Base-by-base conservation (phyloP, 2,113 vertebrate species). In the Poeciliopsis turrubarensis region DNA sequence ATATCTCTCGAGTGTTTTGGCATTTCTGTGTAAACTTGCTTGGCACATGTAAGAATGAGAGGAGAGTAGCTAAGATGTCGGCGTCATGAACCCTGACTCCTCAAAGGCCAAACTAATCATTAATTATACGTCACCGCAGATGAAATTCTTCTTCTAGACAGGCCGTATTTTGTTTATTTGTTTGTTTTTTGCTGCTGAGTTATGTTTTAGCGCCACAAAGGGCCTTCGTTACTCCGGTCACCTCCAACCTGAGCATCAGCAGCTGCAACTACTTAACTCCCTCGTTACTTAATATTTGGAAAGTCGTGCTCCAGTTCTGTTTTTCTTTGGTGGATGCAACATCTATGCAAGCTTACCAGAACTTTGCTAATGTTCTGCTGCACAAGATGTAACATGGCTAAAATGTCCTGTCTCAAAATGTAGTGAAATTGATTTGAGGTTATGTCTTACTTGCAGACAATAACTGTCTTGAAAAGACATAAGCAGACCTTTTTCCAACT, bases 181-280 rank as follows among this genome's bases (percentile, higher is more conserved):
- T 70, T 19, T 31, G 13, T 34, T 54, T 14, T 57, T 57, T 14
- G 32, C n/a, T 75, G 7, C 62, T 32, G 27, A 66, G 14, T 31
- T 67, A 9, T 25, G 17, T 57, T 57, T 76, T 68, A 37, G 34
- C 10, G 2, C 85, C 84, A 68, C 68, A 93, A 90, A 91, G 75
- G 93, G 84, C 86, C 80, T 92, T 93, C 89, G 4, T 47, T 15
- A 3, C 44, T 19, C 14, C 41, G 44, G 4, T 47, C 44, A 90
- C 88, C 87, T 93, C 89, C 77, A 81, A 89, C 85, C 83, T 91
- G 70, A 54, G 79, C 85, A 85, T 85, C 78, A 73, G 82, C 82
- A 77, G 83, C 78, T 83, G 78, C 76, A 86, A 88, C 1, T 3
- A 44, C 41, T 14, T 44, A 4, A 4, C 41, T 17, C 13, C 41